Evolutionary conservation across 2,797 vertebrate species (phyloP).

Genomic region (Brachyrhaphis roseni): DNA sequence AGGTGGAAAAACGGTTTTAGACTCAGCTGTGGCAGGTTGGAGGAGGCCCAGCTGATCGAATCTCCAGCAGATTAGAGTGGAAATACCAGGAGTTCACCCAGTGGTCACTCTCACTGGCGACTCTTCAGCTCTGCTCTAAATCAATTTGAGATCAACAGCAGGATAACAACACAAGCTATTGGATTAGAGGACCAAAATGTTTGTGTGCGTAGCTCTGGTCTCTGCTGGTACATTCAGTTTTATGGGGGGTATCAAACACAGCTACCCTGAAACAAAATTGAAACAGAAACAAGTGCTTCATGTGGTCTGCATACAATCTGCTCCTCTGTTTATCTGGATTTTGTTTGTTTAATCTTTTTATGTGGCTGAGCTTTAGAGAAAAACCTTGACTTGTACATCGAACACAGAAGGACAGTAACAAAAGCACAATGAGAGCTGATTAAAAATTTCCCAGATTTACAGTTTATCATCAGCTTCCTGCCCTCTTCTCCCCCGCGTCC

Average conservation of each 20-base stretch:
- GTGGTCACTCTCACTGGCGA: conserved; percentile 56
- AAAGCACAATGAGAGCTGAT: conserved; percentile 64
- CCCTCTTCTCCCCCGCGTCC: conserved; percentile 13
- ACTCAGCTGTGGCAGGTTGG: conserved; percentile 21
- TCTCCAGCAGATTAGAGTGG: conserved; percentile 66
- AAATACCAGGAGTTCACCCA: conserved; percentile 66
- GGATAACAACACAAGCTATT: conserved; percentile 55
- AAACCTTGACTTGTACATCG: conserved; percentile 37
- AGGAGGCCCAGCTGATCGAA: conserved; percentile 46
- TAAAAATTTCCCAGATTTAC: conserved; percentile 71
- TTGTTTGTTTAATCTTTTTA: conserved; percentile 53
- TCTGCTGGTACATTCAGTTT: conserved; percentile 34
- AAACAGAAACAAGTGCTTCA: conserved; percentile 32
- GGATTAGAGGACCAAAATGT: conserved; percentile 49
- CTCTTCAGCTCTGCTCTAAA: conserved; percentile 61
- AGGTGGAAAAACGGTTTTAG: conserved; percentile 47
- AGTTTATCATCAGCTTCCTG: conserved; percentile 54
- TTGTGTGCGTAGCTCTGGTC: conserved; percentile 35
- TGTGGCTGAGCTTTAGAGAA: conserved; percentile 27
- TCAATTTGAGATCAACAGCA: conserved; percentile 65
- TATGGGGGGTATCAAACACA: not conserved
- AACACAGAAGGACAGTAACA: conserved; percentile 45
- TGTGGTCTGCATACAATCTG: conserved; percentile 16
- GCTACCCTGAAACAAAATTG: conserved; percentile 22
- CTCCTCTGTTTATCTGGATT: conserved; percentile 29